phyloP scores from a whole-genome alignment of 1,140 invertebrate genomes.

The Eumaeus atala region DNA sequence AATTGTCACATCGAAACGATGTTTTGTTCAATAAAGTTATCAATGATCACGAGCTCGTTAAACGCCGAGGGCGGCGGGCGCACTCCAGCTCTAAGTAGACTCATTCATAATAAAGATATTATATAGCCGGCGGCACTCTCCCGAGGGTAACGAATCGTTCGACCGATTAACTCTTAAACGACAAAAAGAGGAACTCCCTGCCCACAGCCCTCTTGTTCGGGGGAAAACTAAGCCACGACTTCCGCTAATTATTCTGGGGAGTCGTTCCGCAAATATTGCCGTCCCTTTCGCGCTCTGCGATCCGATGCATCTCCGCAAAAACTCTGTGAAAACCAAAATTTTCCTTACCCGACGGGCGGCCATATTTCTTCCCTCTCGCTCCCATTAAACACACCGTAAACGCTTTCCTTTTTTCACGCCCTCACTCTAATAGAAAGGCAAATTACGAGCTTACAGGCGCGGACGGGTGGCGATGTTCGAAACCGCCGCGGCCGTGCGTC shows the following conservation, averaged over 20 bases:
- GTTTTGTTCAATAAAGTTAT: slow-evolving; percentile 46
- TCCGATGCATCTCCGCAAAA: slow-evolving; percentile 70
- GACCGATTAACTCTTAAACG: slow-evolving; percentile 72
- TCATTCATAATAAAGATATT: slow-evolving; percentile 70
- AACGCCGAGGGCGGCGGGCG: slow-evolving; percentile 50
- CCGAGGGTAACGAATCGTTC: slow-evolving; percentile 67
- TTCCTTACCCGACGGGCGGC: slow-evolving; percentile 65
- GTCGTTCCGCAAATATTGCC: slow-evolving; percentile 52
- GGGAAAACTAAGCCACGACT: slow-evolving; percentile 70
- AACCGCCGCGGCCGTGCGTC: slow-evolving; percentile 53
- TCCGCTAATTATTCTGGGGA: slow-evolving; percentile 69
- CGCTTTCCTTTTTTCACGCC: slow-evolving; percentile 75
- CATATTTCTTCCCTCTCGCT: slow-evolving; percentile 73
- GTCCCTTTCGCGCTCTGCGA: slow-evolving; percentile 57
- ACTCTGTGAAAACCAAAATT: slow-evolving; percentile 70
- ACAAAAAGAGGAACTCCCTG: slow-evolving; percentile 70
- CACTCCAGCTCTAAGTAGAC: slow-evolving; percentile 28
- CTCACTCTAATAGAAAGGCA: slow-evolving; percentile 74
- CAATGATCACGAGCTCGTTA: slow-evolving; percentile 66
- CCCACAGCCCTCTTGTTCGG: slow-evolving; percentile 47
- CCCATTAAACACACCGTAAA: slow-evolving; percentile 73
- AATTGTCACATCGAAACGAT: slow-evolving; percentile 16
- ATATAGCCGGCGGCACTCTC: slow-evolving; percentile 54
- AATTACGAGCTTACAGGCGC: slow-evolving; percentile 73
- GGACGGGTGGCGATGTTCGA: slow-evolving; percentile 70